Evolutionary conservation across 2,797 vertebrate genomes (phyloP), one percentile per base, ranked within the genome.

Genomic region (Octomys mimax): DNA sequence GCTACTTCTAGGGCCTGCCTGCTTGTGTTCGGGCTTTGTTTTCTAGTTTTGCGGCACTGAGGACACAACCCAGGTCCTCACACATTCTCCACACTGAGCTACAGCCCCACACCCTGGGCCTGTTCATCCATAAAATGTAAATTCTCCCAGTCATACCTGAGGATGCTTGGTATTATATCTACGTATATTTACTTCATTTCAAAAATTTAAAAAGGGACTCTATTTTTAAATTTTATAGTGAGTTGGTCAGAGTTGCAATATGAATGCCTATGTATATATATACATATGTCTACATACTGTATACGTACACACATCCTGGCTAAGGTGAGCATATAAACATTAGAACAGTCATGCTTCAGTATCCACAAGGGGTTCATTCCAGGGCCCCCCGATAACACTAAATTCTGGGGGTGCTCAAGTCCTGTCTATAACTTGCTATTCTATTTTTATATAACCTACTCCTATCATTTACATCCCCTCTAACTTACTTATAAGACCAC

Each of bases 91-190:
- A 8, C 52, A 10, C 14, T 28, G 52, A 87, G 68, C 33, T 13
- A 19, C 26, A 31, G 5, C 14, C 52, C 49, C 22, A 71, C 9
- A 1, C 52, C 57, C 33, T 36, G 2, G n/a, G 39, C 21, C 71
- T 75, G 13, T 52, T 70, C 33, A 66, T 77, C 42, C 88, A 39
- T 71, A 80, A 92, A 95, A 84, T 95, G 31, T 54, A 86, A 96
- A 94, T 59, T 81, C 12, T 7, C 84, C 18, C 57, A 92, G 3
- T 94, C 64, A 61, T 39, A 94, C 82, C 52, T 79, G 26, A 91
- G 28, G 57, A 59, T 42, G 85, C 68, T 1, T 94, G 70, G 89
- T 21, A 92, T 92, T 73, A 89, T n/a, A 33, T 8, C 42, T 75
- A 75, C 2, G 71, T 19, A 81, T 59, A 78, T 54, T 73, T 87